These are phyloP conservation scores for Andrena dorsata DNA, from an alignment of 2,888 invertebrate species.

Conservation along the genomic window DNA sequence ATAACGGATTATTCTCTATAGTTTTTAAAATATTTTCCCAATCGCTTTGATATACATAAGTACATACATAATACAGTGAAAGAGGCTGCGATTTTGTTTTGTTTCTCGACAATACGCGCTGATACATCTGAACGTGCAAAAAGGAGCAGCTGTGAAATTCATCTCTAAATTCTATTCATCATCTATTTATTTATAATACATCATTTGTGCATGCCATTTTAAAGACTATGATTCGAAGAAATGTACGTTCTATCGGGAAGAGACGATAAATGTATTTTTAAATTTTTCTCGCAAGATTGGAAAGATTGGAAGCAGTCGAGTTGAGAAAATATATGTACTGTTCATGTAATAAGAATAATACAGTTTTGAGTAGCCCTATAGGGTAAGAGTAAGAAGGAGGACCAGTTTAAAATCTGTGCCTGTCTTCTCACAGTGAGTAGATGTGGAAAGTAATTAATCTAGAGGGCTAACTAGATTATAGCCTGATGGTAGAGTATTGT, in stretches of 20 bases:
- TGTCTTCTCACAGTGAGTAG: constrained; percentile 14
- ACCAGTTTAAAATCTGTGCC: constrained; percentile 2
- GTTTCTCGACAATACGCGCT: too few relatives aligned
- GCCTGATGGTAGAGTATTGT: constrained; percentile 76
- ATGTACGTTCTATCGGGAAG: background rate
- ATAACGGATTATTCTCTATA: constrained; percentile 33
- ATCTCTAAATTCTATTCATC: constrained; percentile 4
- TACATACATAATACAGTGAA: constrained; percentile 11
- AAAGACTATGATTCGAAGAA: constrained; percentile 11
- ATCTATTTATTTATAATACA: background rate
- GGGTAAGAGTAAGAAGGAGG: constrained; percentile 11
- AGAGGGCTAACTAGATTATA: constrained; percentile 79
- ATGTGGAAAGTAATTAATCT: constrained; percentile 71
- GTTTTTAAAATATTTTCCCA: constrained; percentile 22
- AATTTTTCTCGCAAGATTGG: constrained; percentile 16
- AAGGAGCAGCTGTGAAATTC: too few relatives aligned
- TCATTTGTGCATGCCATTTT: constrained; percentile 12
- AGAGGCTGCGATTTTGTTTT: constrained; percentile 3
- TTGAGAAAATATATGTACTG: constrained; percentile 34
- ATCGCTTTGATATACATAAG: constrained; percentile 7
- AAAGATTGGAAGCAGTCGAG: constrained; percentile 44
- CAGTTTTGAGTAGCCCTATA: constrained; percentile 10
- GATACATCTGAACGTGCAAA: too few relatives aligned
- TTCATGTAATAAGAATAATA: constrained; percentile 30
- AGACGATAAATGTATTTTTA: background rate